A percentile compares a stretch with the other conserved stretches of the same genome.
phyloP scores from a whole-genome alignment of 2,888 invertebrate species.

The Frankliniella intonsa region DNA sequence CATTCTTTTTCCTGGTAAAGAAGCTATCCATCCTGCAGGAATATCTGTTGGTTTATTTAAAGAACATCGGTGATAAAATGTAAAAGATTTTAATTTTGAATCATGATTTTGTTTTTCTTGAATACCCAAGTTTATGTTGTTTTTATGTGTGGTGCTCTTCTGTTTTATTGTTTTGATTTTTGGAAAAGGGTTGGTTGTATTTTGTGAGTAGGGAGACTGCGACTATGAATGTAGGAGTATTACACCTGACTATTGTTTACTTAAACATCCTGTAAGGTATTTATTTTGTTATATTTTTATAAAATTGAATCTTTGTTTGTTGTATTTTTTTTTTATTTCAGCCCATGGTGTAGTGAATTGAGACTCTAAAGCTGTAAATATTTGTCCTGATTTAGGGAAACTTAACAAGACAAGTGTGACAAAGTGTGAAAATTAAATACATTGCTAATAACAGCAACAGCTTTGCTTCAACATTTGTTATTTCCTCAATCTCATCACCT shows the following conservation, averaged over 20 bases:
- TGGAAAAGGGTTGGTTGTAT: not conserved
- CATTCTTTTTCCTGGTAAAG: no score
- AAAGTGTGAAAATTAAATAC: not conserved
- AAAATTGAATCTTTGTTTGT: not conserved
- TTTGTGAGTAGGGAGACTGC: not conserved
- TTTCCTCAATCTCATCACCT: not conserved
- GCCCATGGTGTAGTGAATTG: not conserved
- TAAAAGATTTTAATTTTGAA: no score
- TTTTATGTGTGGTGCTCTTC: no score
- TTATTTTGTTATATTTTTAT: slow-evolving; percentile 21
- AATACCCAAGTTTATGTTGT: no score
- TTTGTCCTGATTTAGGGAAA: not conserved
- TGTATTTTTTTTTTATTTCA: not conserved
- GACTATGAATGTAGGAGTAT: not conserved
- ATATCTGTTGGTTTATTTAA: no score
- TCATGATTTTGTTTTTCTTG: no score
- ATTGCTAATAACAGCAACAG: not conserved
- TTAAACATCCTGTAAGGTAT: not conserved
- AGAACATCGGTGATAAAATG: no score
- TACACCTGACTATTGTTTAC: not conserved
- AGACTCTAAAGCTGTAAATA: slow-evolving; percentile 8
- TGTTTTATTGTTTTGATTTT: not conserved
- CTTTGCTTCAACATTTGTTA: not conserved
- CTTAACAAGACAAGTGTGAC: not conserved
- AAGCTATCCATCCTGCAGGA: no score